Evolutionary conservation across 2,888 invertebrate species (phyloP), one percentile per base, ranked within the genome.

Genomic region (Andricus quercusramuli): DNA sequence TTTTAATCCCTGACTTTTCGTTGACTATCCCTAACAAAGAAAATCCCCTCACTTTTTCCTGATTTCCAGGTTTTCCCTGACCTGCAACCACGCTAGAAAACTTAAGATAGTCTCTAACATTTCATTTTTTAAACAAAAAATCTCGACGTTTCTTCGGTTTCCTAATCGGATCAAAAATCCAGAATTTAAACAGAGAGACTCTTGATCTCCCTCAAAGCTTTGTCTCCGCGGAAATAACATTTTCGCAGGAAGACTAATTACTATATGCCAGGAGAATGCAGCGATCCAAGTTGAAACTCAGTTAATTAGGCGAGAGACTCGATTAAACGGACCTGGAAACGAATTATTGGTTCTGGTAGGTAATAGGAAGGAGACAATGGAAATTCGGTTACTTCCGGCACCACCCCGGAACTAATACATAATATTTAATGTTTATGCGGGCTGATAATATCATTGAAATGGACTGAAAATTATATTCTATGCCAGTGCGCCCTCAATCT

Each of bases 401-500:
- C 32, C 56, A 74, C 17, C 56, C 56, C 74, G 56, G 74, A 74
- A 74, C 29, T 56, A 56, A 64, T 29, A 74, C 37, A 13, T 37
- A 56, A 6, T 64, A 29, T 29, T 22, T 11, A 64, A 56, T 56
- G 32, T 32, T 29, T 74, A 25, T 70, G 51, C 44, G 44, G 32
- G 32, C 22, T 56, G 15, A 56, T 74, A 32, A 74, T 56, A 59
- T 22, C 13, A 74, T 32, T 37, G n/a, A 32, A 74, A 74, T 15
- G n/a, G n/a, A 37, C n/a, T 59, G n/a, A 56, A 74, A 56, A 59
- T 56, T 29, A 74, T 74, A 74, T 32, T 56, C 29, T 17, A 51
- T 70, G 74, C 32, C n/a, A n/a, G 51, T 20, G 51, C 22, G 51
- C 74, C 11, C 32, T 74, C 74, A 74, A 74, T 74, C n/a, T 37